Evolutionary conservation across 2,113 vertebrate species (phyloP).

Genomic region (Gopherus evgoodei): DNA sequence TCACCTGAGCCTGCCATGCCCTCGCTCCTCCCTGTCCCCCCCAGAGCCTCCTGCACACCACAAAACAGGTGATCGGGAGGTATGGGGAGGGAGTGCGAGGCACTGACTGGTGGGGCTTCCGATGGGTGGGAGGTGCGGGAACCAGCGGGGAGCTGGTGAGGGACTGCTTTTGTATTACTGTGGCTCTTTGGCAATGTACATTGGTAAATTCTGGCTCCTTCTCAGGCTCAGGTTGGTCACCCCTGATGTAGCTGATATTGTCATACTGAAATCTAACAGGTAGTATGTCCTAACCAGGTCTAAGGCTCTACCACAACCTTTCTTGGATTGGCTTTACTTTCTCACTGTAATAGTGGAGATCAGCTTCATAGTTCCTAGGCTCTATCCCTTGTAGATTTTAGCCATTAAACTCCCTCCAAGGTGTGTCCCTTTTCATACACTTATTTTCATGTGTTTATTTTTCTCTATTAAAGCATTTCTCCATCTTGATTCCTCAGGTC

Average conservation of each 20-base stretch:
- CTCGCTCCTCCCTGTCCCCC: too few species aligned
- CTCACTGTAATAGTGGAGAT: not conserved
- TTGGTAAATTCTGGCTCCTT: too few species aligned
- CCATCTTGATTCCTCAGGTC: not conserved
- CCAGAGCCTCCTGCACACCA: too few species aligned
- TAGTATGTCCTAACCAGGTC: not conserved
- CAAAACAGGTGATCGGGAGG: too few species aligned
- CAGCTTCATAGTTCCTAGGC: not conserved
- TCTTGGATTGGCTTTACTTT: not conserved
- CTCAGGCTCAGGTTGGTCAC: too few species aligned
- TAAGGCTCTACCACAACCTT: not conserved
- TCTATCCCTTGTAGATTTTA: not conserved
- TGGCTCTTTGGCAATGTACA: too few species aligned
- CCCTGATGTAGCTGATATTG: rapidly evolving
- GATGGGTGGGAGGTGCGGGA: too few species aligned
- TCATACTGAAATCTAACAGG: not conserved
- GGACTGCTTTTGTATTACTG: too few species aligned
- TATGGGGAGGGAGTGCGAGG: too few species aligned
- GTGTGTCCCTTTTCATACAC: not conserved
- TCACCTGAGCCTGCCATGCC: too few species aligned
- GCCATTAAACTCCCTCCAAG: not conserved
- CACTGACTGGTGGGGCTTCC: too few species aligned
- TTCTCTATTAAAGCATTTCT: not conserved
- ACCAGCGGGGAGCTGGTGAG: too few species aligned
- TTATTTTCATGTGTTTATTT: not conserved